Evolutionary conservation across 2,797 vertebrate genomes (phyloP).

Genomic region (Holocentrus rufus): DNA sequence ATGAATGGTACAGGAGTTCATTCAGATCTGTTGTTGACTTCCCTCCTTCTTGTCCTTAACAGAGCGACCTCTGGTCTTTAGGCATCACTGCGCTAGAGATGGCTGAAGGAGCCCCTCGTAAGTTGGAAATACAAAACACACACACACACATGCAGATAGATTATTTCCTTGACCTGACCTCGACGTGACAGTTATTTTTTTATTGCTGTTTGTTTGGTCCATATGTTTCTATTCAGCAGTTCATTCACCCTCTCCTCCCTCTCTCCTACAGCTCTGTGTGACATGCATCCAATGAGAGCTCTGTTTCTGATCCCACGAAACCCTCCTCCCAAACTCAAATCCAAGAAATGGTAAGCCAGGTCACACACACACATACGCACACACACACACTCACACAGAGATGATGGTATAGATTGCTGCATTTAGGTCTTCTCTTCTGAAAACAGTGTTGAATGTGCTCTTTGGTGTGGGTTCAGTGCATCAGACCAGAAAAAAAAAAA

Average conservation of each 20-base stretch:
- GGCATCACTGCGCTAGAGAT: constrained; percentile 99
- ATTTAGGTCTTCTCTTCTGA: constrained; percentile 17
- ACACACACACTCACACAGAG: constrained; percentile 7
- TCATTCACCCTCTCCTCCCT: too few relatives aligned
- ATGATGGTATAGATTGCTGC: neutral
- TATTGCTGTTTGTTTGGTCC: neutral
- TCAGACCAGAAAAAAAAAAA: neutral
- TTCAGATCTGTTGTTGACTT: neutral
- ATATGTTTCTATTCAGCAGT: too few relatives aligned
- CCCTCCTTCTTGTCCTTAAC: constrained; percentile 58
- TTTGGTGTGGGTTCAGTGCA: constrained; percentile 43
- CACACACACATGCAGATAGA: too few relatives aligned
- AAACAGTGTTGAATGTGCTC: constrained; percentile 16
- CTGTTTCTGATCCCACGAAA: constrained; percentile 99
- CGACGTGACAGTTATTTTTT: too few relatives aligned
- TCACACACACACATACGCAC: constrained; percentile 18
- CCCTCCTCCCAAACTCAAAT: constrained; percentile 97
- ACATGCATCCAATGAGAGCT: constrained; percentile 99
- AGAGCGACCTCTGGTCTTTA: constrained; percentile 99
- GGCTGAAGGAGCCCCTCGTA: constrained; percentile 98
- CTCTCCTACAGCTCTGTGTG: constrained; percentile 91
- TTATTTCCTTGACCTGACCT: too few relatives aligned
- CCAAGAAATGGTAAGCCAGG: constrained; percentile 98
- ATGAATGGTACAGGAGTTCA: too few relatives aligned
- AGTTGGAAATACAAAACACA: constrained; percentile 82